Evolutionary conservation across 2,797 vertebrate genomes (phyloP), one percentile per base, ranked within the genome.

Genomic region (Enteromius argenteus): DNA sequence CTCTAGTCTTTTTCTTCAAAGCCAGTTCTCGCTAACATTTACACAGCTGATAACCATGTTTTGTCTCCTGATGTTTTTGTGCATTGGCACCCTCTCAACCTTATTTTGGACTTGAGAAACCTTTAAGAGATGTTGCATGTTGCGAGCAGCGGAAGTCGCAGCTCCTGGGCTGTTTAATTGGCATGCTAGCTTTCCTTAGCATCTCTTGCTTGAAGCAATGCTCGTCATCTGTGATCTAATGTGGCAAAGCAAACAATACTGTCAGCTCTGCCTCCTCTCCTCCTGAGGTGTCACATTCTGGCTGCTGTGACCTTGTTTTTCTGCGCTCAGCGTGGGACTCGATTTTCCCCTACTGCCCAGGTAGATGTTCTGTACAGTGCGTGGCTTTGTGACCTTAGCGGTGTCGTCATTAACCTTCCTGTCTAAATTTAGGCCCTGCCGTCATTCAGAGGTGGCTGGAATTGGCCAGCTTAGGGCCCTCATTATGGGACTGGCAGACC

Each of bases 201-300:
- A 92, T 92, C 93, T 93, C 92, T 93, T 92, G 92, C 94, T 95
- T 93, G 88, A 87, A 94, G 92, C 93, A 92, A 91, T 94, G 90
- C 93, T 94, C 91, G 90, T 94, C 92, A 92, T 94, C 92, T 95
- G 92, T 94, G 93, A 91, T 93, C 83, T 83, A 80, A 84, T 58
- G 86, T 86, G 86, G 87, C 79, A 88, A 86, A 85, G 80, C 87
- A 90, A 84, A 90, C 89, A 87, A 85, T 87, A 84, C 83, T 87
- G 81, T 86, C 86, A 80, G 84, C 77, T 72, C 84, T 87, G 81
- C 87, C 87, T 84, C 73, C 69, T 76, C 78, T 87, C 82, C 79
- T 87, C 83, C 82, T 73, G 86, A 90, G 86, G 89, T 88, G 89
- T 85, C 80, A 84, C 80, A 79, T 87, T 88, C 86, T 79, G 80